A percentile compares a stretch with the other conserved stretches of the same genome.
phyloP scores from a whole-genome alignment of 2,797 vertebrate species.

The Labroides dimidiatus region DNA sequence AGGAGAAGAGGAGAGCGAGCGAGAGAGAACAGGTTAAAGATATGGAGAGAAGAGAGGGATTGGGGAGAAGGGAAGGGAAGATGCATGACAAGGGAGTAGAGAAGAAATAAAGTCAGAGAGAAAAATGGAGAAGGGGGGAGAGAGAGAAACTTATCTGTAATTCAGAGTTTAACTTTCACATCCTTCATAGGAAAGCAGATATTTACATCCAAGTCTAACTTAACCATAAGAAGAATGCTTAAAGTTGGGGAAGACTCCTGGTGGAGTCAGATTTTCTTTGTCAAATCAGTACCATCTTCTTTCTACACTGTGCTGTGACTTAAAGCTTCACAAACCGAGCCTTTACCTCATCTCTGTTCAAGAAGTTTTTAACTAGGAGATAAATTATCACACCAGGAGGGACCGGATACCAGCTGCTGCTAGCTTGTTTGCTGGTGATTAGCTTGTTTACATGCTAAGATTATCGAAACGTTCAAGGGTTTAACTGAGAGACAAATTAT shows the following conservation, averaged over 20 bases:
- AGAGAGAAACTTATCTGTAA: neutral
- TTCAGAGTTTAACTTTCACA: slow-evolving; percentile 17
- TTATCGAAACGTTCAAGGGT: no score
- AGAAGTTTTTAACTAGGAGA: no score
- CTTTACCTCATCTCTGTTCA: no score
- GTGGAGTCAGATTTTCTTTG: no score
- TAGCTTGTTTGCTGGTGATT: no score
- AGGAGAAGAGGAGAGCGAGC: neutral
- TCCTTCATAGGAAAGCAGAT: neutral
- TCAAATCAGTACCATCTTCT: no score
- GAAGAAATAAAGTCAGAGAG: neutral
- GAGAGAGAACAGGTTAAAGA: neutral
- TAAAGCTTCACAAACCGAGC: no score
- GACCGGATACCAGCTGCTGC: no score
- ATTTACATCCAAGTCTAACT: neutral
- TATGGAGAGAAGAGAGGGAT: neutral
- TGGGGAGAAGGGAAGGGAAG: neutral
- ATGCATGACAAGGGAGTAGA: neutral
- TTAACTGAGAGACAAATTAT: no score
- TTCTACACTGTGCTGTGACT: no score
- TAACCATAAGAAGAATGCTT: neutral
- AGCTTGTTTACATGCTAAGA: no score
- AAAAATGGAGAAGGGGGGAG: neutral
- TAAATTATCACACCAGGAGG: no score
- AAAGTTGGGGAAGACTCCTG: neutral